Evolutionary conservation across 2,888 invertebrate genomes (phyloP).

Genomic region (Glaucopsyche alexis): DNA sequence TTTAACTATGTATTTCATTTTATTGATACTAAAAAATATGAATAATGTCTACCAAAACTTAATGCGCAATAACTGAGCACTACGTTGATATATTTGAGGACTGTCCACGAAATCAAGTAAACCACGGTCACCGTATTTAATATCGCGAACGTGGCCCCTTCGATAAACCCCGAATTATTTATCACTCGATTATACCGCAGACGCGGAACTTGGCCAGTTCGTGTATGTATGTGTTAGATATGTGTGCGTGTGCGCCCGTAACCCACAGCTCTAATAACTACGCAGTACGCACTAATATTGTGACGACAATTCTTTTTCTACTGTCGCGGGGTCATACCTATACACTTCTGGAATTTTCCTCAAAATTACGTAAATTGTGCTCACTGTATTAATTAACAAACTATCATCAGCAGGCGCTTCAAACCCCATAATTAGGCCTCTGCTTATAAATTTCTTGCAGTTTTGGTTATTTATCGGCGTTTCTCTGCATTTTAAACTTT

Average conservation of each 20-base stretch:
- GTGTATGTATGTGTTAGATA: constrained; percentile 32
- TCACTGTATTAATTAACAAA: not conserved
- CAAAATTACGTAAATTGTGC: not conserved
- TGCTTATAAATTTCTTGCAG: not conserved
- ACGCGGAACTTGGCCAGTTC: constrained; percentile 36
- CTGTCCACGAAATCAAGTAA: constrained; percentile 12
- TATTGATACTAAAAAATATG: too few species aligned
- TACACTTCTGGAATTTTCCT: not conserved
- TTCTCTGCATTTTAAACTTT: too few species aligned
- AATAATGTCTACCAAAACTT: too few species aligned
- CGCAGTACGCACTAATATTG: constrained; percentile 33
- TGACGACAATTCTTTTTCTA: constrained; percentile 38
- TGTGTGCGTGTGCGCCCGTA: constrained; percentile 30
- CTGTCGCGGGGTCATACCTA: not conserved
- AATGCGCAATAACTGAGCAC: too few species aligned
- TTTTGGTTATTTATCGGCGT: not conserved
- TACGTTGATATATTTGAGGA: not conserved
- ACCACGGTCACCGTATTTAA: constrained; percentile 49
- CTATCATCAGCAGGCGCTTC: not conserved
- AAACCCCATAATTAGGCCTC: too few species aligned
- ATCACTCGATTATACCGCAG: constrained; percentile 66
- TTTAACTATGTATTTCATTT: too few species aligned
- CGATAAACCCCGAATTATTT: constrained; percentile 75
- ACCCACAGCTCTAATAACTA: constrained; percentile 30
- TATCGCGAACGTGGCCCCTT: constrained; percentile 61